A percentile compares a stretch with the other conserved stretches of the same genome.
phyloP scores from a whole-genome alignment of 2,797 vertebrate species.

The Cephalopachus bancanus region DNA sequence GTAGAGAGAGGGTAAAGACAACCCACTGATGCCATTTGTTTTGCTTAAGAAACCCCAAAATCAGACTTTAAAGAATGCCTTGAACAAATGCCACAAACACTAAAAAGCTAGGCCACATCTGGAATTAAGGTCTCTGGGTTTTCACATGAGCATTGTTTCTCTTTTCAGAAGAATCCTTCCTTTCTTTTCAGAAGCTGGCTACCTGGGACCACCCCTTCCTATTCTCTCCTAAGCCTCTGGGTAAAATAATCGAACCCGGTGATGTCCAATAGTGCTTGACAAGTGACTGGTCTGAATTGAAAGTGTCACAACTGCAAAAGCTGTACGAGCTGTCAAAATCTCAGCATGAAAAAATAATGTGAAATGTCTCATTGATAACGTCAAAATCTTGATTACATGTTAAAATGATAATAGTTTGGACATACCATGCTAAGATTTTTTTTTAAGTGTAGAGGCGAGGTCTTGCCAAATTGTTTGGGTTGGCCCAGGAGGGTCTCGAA shows the following conservation, averaged over 20 bases:
- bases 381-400: constrained; percentile 8
- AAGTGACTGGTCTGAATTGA: neutral
- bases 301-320: neutral
- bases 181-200: neutral
- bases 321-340: neutral
- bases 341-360: neutral
- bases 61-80: neutral
- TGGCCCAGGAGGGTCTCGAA: no score
- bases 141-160: neutral
- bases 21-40: neutral
- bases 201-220: neutral
- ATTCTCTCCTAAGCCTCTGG: neutral
- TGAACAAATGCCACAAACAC: neutral
- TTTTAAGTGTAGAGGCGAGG: no score
- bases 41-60: constrained; percentile 5
- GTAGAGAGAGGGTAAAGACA: neutral
- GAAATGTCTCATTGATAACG: constrained; percentile 40
- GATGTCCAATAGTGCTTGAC: neutral
- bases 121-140: constrained; percentile 28
- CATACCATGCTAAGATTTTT: neutral
- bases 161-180: neutral
- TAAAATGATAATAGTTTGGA: constrained; percentile 11
- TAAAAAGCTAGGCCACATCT: neutral
- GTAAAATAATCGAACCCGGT: neutral
- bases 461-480: no score